Percentiles rank a stretch among this genome's conserved stretches.
Evolutionary conservation across 2,797 vertebrate genomes (phyloP).

Genomic region (Cheirogaleus major): DNA sequence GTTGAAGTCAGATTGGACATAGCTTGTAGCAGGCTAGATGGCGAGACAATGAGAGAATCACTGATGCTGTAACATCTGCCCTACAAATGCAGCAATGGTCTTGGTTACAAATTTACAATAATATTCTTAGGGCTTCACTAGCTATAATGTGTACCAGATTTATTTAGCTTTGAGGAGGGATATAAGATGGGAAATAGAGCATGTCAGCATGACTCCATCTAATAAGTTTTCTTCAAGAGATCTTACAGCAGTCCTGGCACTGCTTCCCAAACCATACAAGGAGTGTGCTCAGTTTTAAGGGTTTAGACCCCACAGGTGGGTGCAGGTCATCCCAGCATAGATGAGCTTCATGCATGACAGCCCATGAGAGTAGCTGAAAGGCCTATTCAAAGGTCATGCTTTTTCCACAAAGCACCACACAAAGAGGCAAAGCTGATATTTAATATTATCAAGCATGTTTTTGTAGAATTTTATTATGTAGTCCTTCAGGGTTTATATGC

Average conservation of each 20-base stretch:
- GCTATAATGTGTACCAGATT: background rate
- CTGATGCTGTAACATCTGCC: fast-evolving
- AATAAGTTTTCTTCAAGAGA: background rate
- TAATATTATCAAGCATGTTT: background rate
- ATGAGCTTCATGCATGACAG: background rate
- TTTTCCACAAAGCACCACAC: background rate
- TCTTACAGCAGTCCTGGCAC: background rate
- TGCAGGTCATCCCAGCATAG: background rate
- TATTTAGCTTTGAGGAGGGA: background rate
- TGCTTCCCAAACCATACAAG: background rate
- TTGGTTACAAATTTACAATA: background rate
- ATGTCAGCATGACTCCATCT: background rate
- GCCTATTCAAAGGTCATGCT: background rate
- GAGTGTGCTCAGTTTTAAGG: background rate
- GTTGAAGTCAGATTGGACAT: background rate
- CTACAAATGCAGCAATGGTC: background rate
- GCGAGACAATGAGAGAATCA: background rate
- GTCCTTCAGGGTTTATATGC: background rate
- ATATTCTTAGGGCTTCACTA: too few relatives aligned
- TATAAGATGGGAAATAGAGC: background rate
- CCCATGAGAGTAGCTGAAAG: background rate
- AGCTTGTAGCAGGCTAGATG: background rate
- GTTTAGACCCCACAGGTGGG: background rate
- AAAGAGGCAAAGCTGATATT: background rate
- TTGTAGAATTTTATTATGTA: background rate